phyloP scores from a whole-genome alignment of 2,888 invertebrate species.

The Diachrysia chrysitis region DNA sequence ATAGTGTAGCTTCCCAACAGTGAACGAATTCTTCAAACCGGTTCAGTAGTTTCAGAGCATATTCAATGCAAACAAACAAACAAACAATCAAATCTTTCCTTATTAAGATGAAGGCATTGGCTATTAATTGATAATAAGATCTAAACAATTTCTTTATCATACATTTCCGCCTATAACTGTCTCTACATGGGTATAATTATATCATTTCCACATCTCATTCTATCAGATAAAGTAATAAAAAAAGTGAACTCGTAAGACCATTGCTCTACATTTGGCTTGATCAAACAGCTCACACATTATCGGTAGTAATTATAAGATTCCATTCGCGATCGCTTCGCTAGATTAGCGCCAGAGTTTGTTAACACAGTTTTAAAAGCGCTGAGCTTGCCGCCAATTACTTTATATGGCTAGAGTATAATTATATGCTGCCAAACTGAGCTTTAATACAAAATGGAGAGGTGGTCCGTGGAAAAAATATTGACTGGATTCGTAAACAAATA shows the following conservation, averaged over 20 bases:
- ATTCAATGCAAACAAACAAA: too few species aligned
- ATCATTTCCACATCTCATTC: not conserved
- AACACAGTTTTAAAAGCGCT: not conserved
- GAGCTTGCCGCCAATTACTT: not conserved
- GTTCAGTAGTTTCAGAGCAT: too few species aligned
- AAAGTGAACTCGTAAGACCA: not conserved
- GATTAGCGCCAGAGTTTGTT: not conserved
- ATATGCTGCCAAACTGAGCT: not conserved
- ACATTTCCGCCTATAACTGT: not conserved
- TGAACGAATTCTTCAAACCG: too few species aligned
- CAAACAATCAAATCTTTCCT: too few species aligned
- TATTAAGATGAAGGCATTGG: too few species aligned
- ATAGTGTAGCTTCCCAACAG: too few species aligned
- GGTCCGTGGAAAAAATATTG: too few species aligned
- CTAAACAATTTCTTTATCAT: too few species aligned
- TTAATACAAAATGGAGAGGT: not conserved
- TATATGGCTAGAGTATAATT: not conserved
- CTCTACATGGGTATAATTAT: not conserved
- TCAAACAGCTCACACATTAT: not conserved
- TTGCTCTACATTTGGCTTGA: not conserved
- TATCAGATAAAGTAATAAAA: not conserved
- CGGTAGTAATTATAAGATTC: constrained; percentile 5
- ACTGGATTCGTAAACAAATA: too few species aligned
- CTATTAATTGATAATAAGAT: too few species aligned
- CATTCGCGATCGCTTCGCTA: not conserved